These are phyloP conservation scores for Odontamblyopus rebecca DNA, from an alignment of 2,797 vertebrate genomes.

Conservation along the genomic window DNA sequence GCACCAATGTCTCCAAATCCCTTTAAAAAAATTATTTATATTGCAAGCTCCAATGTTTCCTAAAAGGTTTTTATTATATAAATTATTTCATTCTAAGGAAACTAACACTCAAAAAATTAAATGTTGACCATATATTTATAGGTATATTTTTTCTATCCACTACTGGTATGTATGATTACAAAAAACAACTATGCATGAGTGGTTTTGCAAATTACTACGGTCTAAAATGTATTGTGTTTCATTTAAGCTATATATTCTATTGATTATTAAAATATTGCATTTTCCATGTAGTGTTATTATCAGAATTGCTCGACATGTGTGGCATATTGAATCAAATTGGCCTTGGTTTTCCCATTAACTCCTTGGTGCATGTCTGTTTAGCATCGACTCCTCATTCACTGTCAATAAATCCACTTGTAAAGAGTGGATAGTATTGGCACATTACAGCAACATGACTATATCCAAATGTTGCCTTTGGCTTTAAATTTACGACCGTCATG, in stretches of 20 bases:
- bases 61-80: too few species aligned
- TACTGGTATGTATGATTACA: background rate
- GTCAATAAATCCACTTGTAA: background rate
- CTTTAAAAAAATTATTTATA: background rate
- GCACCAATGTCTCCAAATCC: background rate
- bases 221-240: background rate
- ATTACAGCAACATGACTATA: background rate
- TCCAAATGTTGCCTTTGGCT: background rate
- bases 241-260: background rate
- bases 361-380: conserved; percentile 1
- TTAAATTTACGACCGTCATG: background rate
- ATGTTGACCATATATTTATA: too few species aligned
- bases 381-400: background rate
- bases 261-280: background rate
- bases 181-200: background rate
- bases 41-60: too few species aligned
- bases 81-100: too few species aligned
- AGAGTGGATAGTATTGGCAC: background rate
- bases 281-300: too few species aligned
- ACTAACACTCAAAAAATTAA: too few species aligned
- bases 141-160: too few species aligned
- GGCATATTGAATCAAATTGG: background rate
- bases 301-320: background rate
- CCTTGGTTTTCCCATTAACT: background rate
- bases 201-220: background rate